A percentile compares a stretch with the other conserved stretches of the same genome.
These are phyloP conservation scores for Lepisosteus osseus DNA, from an alignment of 2,113 vertebrate species.

Conservation along the genomic window DNA sequence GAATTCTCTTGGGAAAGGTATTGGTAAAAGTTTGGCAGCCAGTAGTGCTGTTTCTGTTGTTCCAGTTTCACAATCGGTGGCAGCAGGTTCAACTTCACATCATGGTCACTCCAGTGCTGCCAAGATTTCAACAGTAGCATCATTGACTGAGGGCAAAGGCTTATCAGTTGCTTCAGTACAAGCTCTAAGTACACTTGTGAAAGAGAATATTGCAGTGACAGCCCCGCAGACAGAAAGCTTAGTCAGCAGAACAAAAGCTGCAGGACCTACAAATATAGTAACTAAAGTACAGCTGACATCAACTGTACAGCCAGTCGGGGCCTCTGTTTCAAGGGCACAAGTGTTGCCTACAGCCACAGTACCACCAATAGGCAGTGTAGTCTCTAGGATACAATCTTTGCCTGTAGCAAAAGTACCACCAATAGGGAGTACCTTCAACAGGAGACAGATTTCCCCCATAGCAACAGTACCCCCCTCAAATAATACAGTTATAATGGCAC, in stretches of 20 bases:
- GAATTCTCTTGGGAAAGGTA: conserved; percentile 9
- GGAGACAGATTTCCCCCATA: conserved; percentile 49
- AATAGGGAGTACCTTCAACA: conserved; percentile 54
- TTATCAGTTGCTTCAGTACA: conserved; percentile 6
- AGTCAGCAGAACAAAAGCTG: conserved; percentile 24
- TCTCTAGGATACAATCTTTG: conserved; percentile 61
- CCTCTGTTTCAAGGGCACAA: conserved; percentile 38
- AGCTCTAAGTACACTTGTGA: conserved; percentile 3
- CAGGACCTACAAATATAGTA: conserved; percentile 29
- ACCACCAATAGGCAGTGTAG: conserved; percentile 63
- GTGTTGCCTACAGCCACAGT: conserved; percentile 67
- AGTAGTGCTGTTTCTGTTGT: conserved; percentile 19
- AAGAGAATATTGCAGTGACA: conserved; percentile 5
- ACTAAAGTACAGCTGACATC: conserved; percentile 30
- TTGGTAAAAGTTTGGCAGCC: conserved; percentile 15
- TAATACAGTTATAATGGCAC: conserved; percentile 38
- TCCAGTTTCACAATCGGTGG: conserved; percentile 23
- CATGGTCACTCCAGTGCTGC: conserved; percentile 17
- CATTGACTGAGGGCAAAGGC: conserved; percentile 20
- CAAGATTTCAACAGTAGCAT: conserved; percentile 20
- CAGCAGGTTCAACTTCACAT: conserved; percentile 13
- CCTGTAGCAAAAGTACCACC: conserved; percentile 70
- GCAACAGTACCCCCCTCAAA: conserved; percentile 40
- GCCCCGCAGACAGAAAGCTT: conserved; percentile 13
- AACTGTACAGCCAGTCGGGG: conserved; percentile 29